Evolutionary conservation across 2,888 invertebrate genomes (phyloP).

Genomic region (Chrysolina haemoptera): DNA sequence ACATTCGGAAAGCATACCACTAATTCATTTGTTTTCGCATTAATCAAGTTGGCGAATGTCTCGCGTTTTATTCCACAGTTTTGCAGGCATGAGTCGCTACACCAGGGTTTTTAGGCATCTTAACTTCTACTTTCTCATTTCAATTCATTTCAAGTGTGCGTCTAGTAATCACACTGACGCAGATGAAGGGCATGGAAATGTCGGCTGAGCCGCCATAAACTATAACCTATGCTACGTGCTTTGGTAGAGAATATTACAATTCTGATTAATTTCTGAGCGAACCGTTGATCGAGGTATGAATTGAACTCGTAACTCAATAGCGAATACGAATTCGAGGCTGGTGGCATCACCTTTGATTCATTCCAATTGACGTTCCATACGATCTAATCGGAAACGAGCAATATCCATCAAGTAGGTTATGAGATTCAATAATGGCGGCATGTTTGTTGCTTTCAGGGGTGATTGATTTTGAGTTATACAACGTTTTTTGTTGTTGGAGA

Average conservation of each 20-base stretch:
- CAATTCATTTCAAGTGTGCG: no score
- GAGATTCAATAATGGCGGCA: slow-evolving; percentile 33
- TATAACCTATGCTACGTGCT: not conserved
- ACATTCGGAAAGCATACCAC: no score
- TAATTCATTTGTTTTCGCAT: no score
- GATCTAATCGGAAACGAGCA: slow-evolving; percentile 52
- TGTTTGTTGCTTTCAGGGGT: not conserved
- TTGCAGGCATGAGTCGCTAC: no score
- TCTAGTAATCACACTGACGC: not conserved
- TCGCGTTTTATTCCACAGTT: no score
- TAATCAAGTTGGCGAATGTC: no score
- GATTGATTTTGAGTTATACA: not conserved
- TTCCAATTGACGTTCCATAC: slow-evolving; percentile 54
- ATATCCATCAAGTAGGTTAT: slow-evolving; percentile 45
- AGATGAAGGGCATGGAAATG: not conserved
- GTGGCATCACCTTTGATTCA: slow-evolving; percentile 50
- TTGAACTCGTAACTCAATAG: slow-evolving; percentile 32
- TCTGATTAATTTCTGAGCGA: slow-evolving; percentile 16
- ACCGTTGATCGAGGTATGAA: slow-evolving; percentile 9
- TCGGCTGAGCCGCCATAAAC: not conserved
- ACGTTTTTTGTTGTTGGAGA: not conserved
- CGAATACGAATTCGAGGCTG: slow-evolving; percentile 27
- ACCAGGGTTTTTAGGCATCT: no score
- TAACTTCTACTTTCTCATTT: no score
- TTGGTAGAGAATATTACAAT: not conserved